A percentile compares a stretch with the other conserved stretches of the same genome.
Evolutionary conservation across 2,797 vertebrate species (phyloP).

Genomic region (Melanotaenia nigrans): DNA sequence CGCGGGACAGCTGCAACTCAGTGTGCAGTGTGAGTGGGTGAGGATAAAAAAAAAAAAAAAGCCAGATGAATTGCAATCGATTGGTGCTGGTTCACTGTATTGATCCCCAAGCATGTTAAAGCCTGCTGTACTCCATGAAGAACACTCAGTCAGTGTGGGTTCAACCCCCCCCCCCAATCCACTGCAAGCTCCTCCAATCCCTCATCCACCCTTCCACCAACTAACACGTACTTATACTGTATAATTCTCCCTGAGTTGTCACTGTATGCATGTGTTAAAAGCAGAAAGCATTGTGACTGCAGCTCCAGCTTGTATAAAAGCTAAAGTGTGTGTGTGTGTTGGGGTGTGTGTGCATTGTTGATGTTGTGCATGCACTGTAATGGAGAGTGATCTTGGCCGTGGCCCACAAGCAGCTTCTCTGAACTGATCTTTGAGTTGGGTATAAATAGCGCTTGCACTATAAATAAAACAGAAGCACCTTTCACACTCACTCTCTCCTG

Average conservation of each 20-base stretch:
- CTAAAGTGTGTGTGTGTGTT: conserved; percentile 11
- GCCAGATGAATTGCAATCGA: conserved; percentile 80
- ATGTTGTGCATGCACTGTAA: conserved; percentile 62
- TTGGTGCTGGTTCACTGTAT: conserved; percentile 76
- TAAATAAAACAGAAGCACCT: conserved; percentile 82
- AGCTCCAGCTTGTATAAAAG: conserved; percentile 18
- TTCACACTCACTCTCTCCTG: conserved; percentile 63
- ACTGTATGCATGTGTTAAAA: conserved; percentile 53
- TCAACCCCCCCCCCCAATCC: conserved; percentile 5
- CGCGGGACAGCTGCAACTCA: conserved; percentile 58
- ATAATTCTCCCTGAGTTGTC: conserved; percentile 56
- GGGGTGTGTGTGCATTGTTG: conserved; percentile 27
- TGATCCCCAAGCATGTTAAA: conserved; percentile 78
- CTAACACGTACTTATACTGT: conserved; percentile 46
- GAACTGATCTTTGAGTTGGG: conserved; percentile 81
- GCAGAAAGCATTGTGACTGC: conserved; percentile 32
- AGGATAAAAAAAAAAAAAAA: conserved; percentile 71
- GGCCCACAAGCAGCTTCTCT: conserved; percentile 77
- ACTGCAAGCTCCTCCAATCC: neutral
- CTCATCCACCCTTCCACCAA: conserved; percentile 26
- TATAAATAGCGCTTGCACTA: conserved; percentile 81
- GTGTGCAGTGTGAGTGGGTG: conserved; percentile 63
- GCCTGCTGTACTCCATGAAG: conserved; percentile 75
- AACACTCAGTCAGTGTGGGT: conserved; percentile 67
- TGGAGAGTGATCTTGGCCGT: conserved; percentile 76